Evolutionary conservation across 2,888 invertebrate genomes (phyloP).

Genomic region (Lepas anatifera): DNA sequence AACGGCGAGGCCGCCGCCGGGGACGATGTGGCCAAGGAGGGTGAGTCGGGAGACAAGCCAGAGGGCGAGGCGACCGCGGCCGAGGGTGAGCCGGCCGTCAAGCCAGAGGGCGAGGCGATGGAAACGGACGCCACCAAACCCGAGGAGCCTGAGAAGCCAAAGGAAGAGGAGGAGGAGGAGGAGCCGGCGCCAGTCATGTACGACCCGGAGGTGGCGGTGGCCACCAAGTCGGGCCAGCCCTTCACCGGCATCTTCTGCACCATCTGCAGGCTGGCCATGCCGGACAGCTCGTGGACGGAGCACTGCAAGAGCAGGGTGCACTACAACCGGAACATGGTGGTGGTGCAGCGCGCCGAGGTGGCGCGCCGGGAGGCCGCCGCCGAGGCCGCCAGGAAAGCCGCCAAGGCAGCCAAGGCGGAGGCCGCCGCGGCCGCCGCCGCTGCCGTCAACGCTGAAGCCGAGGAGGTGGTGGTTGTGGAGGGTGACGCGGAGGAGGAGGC

Average conservation of each 20-base stretch:
- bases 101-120: not conserved
- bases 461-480: not conserved
- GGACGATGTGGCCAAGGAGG: not conserved
- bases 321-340: not conserved
- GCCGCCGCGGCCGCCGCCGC: not conserved
- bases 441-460: not conserved
- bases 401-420: not conserved
- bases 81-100: not conserved
- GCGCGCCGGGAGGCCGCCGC: not conserved
- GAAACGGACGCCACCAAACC: too few relatives aligned
- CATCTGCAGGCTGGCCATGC: not conserved
- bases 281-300: not conserved
- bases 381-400: not conserved
- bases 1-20: not conserved
- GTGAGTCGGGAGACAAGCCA: not conserved
- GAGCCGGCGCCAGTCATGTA: not conserved
- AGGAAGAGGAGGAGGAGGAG: not conserved
- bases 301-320: conserved; percentile 6
- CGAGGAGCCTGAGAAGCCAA: not conserved
- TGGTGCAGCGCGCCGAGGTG: not conserved
- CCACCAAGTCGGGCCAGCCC: not conserved
- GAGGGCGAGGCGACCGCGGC: not conserved
- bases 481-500: not conserved
- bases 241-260: not conserved
- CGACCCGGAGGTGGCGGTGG: not conserved